Evolutionary conservation across 2,797 vertebrate genomes (phyloP).

Genomic region (Coilia nasus): DNA sequence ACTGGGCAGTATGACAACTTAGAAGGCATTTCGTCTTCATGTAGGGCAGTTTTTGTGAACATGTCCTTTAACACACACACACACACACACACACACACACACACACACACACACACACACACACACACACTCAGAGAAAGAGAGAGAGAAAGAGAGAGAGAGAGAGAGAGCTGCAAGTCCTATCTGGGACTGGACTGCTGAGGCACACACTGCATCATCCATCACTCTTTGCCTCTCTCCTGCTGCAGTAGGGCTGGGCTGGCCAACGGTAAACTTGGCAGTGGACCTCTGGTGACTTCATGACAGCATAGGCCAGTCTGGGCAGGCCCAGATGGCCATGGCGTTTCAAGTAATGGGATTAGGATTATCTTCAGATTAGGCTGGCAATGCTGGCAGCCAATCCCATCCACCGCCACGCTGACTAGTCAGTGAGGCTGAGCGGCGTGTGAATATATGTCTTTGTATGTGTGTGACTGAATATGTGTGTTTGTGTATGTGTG

Average conservation of each 20-base stretch:
- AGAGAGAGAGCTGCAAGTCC: background rate
- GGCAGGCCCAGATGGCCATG: constrained; percentile 65
- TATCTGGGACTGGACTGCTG: background rate
- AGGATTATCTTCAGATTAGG: constrained; percentile 72
- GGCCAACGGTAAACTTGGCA: background rate
- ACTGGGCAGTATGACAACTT: no score
- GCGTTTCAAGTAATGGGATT: constrained; percentile 73
- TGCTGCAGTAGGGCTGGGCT: background rate
- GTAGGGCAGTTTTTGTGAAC: no score
- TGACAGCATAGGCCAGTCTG: constrained; percentile 7
- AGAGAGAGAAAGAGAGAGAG: no score
- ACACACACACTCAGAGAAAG: no score
- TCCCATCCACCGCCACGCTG: constrained; percentile 51
- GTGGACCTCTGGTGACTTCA: background rate
- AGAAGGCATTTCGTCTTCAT: no score
- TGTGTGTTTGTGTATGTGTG: background rate
- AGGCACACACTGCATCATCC: background rate
- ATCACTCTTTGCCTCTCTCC: background rate
- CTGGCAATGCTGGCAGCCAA: constrained; percentile 59
- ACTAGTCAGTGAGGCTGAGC: constrained; percentile 21
- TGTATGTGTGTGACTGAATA: background rate
- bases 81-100: background rate
- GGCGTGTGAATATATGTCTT: background rate
- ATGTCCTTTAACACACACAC: background rate
- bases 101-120: no score